Percentiles rank a stretch among this genome's conserved stretches.
Conservation (phyloP, 2,797 vertebrate species). For the Rachycentron canadum region DNA sequence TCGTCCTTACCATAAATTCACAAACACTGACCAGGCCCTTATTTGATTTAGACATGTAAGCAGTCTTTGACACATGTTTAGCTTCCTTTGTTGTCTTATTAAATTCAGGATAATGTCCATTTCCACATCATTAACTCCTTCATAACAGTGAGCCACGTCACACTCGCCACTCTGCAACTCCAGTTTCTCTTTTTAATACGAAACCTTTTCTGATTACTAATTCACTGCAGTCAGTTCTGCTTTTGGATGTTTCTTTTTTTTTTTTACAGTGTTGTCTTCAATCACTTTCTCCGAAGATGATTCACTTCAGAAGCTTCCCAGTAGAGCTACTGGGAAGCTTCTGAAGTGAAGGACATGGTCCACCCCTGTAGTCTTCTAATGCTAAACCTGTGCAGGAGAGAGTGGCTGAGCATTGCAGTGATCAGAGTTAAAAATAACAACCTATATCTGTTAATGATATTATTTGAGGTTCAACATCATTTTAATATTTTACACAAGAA, state of each 20-base stretch:
- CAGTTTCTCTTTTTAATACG: neutral
- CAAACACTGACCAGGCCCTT: neutral
- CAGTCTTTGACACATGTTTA: neutral
- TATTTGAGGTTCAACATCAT: neutral
- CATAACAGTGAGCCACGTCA: neutral
- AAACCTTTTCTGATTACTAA: neutral
- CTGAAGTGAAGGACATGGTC: neutral
- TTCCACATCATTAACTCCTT: neutral
- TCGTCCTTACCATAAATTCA: neutral
- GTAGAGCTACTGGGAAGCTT: too few relatives aligned
- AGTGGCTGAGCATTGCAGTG: neutral
- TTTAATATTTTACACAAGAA: conserved; percentile 1
- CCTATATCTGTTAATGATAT: neutral
- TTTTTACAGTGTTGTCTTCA: neutral
- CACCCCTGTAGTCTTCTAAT: neutral
- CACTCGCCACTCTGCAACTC: neutral
- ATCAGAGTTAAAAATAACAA: neutral
- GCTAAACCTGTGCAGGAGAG: neutral
- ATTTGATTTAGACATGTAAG: neutral
- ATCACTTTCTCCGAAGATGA: conserved; percentile 10
- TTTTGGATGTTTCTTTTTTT: neutral
- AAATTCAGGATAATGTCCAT: neutral
- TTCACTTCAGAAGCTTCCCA: conserved; percentile 35
- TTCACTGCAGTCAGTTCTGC: neutral
- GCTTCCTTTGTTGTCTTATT: conserved; percentile 5